A percentile compares a stretch with the other conserved stretches of the same genome.
Evolutionary conservation across 2,797 vertebrate genomes (phyloP).

Genomic region (Hoplostethus mediterraneus): DNA sequence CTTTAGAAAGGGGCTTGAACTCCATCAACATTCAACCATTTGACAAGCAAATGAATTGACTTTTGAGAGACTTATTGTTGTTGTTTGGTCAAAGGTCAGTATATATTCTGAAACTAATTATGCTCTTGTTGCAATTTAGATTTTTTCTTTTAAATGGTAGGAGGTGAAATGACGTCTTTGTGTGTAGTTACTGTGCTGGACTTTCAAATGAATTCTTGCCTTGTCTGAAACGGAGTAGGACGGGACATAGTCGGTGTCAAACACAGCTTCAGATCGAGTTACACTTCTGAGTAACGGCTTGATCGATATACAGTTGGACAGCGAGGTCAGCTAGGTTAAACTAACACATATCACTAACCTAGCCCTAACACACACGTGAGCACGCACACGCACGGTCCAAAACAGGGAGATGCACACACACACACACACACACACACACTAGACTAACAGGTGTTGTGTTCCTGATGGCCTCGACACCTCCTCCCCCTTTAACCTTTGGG

Average conservation of each 20-base stretch:
- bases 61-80: background rate
- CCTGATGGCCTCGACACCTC: conserved; percentile 32
- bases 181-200: background rate
- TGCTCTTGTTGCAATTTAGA: too few relatives aligned
- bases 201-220: background rate
- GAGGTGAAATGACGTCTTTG: background rate
- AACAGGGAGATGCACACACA: background rate
- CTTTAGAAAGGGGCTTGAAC: background rate
- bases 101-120: too few relatives aligned
- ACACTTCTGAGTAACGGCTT: conserved; percentile 73
- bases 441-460: conserved; percentile 68
- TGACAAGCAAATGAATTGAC: conserved; percentile 18
- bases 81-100: background rate
- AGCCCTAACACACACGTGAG: conserved; percentile 20
- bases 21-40: conserved; percentile 20
- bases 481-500: conserved; percentile 21
- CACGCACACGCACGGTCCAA: background rate
- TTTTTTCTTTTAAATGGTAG: background rate
- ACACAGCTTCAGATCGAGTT: conserved; percentile 64
- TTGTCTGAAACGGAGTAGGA: background rate
- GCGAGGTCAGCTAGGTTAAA: conserved; percentile 68
- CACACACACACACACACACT: conserved; percentile 21
- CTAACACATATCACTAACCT: conserved; percentile 59
- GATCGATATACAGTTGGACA: conserved; percentile 76
- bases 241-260: conserved; percentile 54